Evolutionary conservation across 2,888 invertebrate species (phyloP), one percentile per base, ranked within the genome.

Genomic region (Toxonevra muliebris): DNA sequence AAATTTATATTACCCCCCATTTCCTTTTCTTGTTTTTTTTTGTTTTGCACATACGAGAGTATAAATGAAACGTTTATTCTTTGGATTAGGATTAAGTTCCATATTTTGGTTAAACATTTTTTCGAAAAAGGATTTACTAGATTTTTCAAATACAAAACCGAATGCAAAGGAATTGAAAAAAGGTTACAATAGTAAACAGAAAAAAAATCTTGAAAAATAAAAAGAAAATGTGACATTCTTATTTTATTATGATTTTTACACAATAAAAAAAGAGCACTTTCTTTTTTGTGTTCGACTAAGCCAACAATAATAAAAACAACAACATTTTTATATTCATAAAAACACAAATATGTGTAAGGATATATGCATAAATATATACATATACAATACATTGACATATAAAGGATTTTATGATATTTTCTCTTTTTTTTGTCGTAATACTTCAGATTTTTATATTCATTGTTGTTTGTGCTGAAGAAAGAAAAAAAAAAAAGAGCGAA

Each of bases 341-440:
- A n/a, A n/a, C n/a, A n/a, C n/a, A n/a, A n/a, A n/a, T 52, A 42
- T 13, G 41, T 42, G 30, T 48, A 43, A 43, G 45, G 20, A 45
- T 30, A 48, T 40, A 55, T 10, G 30, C 8, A 13, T 13, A 40
- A 12, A 30, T 9, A 48, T 1, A 11, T 20, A 20, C 48, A 48
- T 13, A 63, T 50, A 52, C 20, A 61, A 48, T 20, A 61, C 30
- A 40, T 48, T 61, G 60, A 17, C 50, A 48, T 61, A 15, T 45
- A 48, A 48, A 61, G 60, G 20, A 48, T 61, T 61, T 61, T 61
- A 43, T 61, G 60, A 61, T 48, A 61, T 45, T 61, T 61, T 50
- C 13, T 30, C 20, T 48, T 61, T 20, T 17, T 61, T 43, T 17
- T 45, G 19, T 43, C 45, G 13, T 10, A 11, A 10, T 42, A 43